Evolutionary conservation across 2,797 vertebrate genomes (phyloP).

Genomic region (Odontamblyopus lacepedii): DNA sequence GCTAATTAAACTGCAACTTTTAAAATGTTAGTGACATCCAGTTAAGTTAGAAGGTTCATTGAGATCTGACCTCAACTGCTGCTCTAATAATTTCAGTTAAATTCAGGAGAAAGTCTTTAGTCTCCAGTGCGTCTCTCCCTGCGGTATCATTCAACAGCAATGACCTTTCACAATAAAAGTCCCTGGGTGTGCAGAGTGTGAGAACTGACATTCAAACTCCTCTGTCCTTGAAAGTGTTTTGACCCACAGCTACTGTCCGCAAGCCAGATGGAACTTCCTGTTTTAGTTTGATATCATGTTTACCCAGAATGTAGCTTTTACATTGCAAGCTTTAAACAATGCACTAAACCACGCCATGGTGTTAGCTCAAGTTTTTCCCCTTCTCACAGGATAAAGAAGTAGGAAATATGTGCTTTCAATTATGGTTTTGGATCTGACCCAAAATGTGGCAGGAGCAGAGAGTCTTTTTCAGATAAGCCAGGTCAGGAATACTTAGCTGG

Average conservation of each 20-base stretch:
- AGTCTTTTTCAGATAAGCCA: not conserved
- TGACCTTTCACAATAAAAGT: slow-evolving; percentile 45
- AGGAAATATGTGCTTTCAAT: too few relatives aligned
- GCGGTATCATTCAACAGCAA: slow-evolving; percentile 23
- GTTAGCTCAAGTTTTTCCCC: too few relatives aligned
- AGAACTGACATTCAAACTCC: slow-evolving; percentile 52
- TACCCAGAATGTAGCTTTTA: not conserved
- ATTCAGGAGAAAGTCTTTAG: not conserved
- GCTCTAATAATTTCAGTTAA: slow-evolving; percentile 17
- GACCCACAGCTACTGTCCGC: slow-evolving; percentile 22
- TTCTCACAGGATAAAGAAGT: too few relatives aligned
- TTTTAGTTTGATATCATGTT: not conserved
- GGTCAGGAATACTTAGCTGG: not conserved
- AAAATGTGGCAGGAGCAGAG: not conserved
- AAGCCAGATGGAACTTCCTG: slow-evolving; percentile 1
- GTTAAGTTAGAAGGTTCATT: slow-evolving; percentile 12
- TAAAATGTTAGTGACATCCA: not conserved
- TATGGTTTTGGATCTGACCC: not conserved
- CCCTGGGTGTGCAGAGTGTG: slow-evolving; percentile 31
- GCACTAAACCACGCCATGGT: too few relatives aligned
- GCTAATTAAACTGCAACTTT: not conserved
- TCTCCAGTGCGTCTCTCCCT: slow-evolving; percentile 9
- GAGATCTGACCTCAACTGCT: slow-evolving; percentile 3
- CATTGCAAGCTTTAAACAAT: too few relatives aligned
- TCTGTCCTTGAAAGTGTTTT: slow-evolving; percentile 3